These are phyloP conservation scores for Lissocephala sabroskyi DNA, from an alignment of 2,888 invertebrate genomes.

Conservation along the genomic window DNA sequence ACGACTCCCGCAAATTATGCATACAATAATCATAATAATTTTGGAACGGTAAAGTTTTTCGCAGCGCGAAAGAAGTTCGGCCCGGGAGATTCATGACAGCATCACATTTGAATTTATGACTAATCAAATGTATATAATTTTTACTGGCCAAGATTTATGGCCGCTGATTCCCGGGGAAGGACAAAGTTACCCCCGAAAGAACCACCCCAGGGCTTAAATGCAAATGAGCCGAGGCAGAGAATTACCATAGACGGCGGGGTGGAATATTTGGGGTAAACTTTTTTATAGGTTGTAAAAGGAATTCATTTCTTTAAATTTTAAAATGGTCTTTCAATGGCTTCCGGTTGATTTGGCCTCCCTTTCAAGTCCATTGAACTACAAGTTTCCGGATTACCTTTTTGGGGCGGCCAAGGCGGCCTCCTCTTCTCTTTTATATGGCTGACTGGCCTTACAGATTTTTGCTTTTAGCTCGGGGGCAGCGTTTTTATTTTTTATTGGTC, in stretches of 20 bases:
- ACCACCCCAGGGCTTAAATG: conserved; percentile 48
- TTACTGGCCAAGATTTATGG: conserved; percentile 50
- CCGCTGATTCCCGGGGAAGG: conserved; percentile 30
- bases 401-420: too few relatives aligned
- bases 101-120: conserved; percentile 43
- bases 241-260: too few relatives aligned
- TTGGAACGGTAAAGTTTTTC: conserved; percentile 21
- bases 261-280: not conserved
- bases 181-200: not conserved
- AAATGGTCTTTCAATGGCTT: conserved; percentile 27
- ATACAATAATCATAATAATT: conserved; percentile 48
- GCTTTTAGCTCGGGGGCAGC: conserved; percentile 5
- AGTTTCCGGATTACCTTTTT: not conserved
- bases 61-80: not conserved
- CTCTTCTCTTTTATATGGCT: not conserved
- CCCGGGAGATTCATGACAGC: too few relatives aligned
- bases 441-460: conserved; percentile 1
- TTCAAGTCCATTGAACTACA: not conserved
- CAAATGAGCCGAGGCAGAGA: conserved; percentile 31
- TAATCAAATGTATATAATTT: conserved; percentile 56
- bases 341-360: conserved; percentile 16
- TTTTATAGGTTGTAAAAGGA: conserved; percentile 3
- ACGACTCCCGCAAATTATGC: conserved; percentile 43
- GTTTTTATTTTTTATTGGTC: conserved; percentile 67
- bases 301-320: conserved; percentile 6